These are phyloP conservation scores for Grammomys surdaster DNA, from an alignment of 2,113 vertebrate genomes.

Conservation along the genomic window DNA sequence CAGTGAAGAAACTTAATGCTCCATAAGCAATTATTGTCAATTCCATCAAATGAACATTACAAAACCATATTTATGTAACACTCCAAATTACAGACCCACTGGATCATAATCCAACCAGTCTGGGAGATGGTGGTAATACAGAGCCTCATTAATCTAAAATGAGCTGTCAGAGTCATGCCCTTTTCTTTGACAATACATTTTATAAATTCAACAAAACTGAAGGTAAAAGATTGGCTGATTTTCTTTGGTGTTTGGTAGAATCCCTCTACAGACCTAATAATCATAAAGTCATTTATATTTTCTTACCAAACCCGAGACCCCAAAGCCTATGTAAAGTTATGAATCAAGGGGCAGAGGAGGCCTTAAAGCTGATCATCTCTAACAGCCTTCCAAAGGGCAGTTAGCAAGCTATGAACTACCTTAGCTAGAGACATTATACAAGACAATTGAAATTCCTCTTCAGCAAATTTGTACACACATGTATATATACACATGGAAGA, in stretches of 20 bases:
- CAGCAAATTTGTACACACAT: not conserved
- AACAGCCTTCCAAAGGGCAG: not conserved
- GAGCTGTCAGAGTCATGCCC: not conserved
- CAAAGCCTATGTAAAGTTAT: not conserved
- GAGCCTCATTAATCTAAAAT: conserved; percentile 60
- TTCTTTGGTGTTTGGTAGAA: conserved; percentile 2
- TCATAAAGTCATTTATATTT: conserved; percentile 1
- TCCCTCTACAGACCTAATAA: not conserved
- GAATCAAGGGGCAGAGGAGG: not conserved
- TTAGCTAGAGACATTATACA: not conserved
- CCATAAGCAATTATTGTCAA: conserved; percentile 64
- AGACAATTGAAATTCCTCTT: conserved; percentile 33
- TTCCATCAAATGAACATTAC: conserved; percentile 33
- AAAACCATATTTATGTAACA: conserved; percentile 45
- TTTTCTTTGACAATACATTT: conserved; percentile 56
- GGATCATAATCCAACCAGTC: not conserved
- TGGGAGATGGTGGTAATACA: not conserved
- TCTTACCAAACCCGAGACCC: not conserved
- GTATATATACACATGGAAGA: not conserved
- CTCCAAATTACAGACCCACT: not conserved
- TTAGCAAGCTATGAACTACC: not conserved
- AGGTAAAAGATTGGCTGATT: not conserved
- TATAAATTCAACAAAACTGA: conserved; percentile 46
- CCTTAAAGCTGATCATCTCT: not conserved
- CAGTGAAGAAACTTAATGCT: conserved; percentile 25